phyloP scores from a whole-genome alignment of 2,888 invertebrate genomes.

The Phania funesta region DNA sequence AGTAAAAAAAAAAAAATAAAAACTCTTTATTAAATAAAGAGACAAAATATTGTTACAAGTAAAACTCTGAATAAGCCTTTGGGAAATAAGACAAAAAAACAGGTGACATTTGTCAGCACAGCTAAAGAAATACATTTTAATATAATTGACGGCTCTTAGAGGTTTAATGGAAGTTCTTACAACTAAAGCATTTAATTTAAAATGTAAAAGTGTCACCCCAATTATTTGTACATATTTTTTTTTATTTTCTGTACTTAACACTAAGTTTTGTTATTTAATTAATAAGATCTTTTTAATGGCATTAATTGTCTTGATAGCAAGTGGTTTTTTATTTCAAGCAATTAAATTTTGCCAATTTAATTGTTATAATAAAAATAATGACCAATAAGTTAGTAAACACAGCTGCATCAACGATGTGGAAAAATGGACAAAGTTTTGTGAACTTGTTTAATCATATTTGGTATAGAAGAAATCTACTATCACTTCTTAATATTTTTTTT shows the following conservation, averaged over 20 bases:
- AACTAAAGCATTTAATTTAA: slow-evolving; percentile 14
- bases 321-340: slow-evolving; percentile 21
- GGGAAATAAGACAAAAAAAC: background rate
- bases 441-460: background rate
- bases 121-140: background rate
- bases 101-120: background rate
- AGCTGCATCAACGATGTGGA: background rate
- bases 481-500: no score
- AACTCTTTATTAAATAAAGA: slow-evolving; percentile 3
- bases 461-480: no score
- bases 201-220: slow-evolving; percentile 38
- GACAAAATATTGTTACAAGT: background rate
- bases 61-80: background rate
- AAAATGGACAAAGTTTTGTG: background rate
- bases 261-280: slow-evolving; percentile 48
- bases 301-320: slow-evolving; percentile 28
- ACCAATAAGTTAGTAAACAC: background rate
- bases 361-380: background rate
- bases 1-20: background rate
- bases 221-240: background rate
- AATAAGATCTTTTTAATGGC: background rate
- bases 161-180: slow-evolving; percentile 4
- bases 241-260: slow-evolving; percentile 11
- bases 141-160: background rate
- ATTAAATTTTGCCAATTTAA: slow-evolving; percentile 10